phyloP scores from a whole-genome alignment of 2,888 invertebrate species.

The Pseudoips prasinana region DNA sequence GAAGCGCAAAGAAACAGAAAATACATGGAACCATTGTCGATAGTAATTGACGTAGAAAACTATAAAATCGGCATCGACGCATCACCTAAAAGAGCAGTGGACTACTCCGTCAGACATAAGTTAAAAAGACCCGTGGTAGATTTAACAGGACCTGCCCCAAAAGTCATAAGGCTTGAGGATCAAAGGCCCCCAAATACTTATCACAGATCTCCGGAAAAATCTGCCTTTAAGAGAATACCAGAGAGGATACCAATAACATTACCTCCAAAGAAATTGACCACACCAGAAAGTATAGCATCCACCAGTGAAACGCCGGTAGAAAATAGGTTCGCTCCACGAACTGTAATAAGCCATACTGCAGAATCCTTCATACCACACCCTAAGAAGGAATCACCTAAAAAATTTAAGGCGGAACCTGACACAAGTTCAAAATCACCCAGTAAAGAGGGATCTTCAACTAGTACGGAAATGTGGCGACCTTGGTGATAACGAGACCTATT shows the following conservation, averaged over 20 bases:
- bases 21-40: conserved; percentile 71
- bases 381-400: conserved; percentile 29
- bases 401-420: conserved; percentile 45
- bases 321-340: conserved; percentile 34
- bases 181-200: conserved; percentile 36
- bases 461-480: conserved; percentile 72
- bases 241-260: conserved; percentile 41
- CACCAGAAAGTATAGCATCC: conserved; percentile 63
- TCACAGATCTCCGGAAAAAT: conserved; percentile 43
- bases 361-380: conserved; percentile 62
- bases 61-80: conserved; percentile 75
- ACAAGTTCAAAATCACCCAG: conserved; percentile 56
- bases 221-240: conserved; percentile 52
- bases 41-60: conserved; percentile 75
- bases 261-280: conserved; percentile 45
- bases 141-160: conserved; percentile 53
- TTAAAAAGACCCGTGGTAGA: conserved; percentile 61
- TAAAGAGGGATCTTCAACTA: conserved; percentile 50
- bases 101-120: conserved; percentile 70
- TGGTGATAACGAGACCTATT: conserved; percentile 54
- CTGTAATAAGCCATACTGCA: conserved; percentile 74
- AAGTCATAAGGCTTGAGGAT: conserved; percentile 52
- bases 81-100: conserved; percentile 73
- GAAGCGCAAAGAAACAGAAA: conserved; percentile 59
- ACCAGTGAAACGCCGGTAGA: conserved; percentile 38